phyloP scores from a whole-genome alignment of 2,113 vertebrate genomes.

The Pelvicachromis taeniatus region DNA sequence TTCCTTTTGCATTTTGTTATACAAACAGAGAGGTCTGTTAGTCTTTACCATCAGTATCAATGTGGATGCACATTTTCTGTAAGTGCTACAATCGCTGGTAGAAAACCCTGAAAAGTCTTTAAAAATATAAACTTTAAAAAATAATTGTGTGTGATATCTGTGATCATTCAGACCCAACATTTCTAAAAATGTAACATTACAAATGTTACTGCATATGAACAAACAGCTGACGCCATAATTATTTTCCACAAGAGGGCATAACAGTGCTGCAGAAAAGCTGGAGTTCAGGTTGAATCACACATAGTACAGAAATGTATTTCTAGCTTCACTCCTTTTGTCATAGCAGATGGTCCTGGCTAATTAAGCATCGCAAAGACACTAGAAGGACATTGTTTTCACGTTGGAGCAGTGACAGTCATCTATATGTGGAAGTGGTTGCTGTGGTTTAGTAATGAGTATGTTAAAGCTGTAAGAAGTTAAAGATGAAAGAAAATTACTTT shows the following conservation, averaged over 20 bases:
- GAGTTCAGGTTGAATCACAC: not conserved
- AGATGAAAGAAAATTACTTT: not conserved
- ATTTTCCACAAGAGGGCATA: constrained; percentile 40
- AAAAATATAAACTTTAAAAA: not conserved
- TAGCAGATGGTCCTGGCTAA: constrained; percentile 3
- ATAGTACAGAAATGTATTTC: not conserved
- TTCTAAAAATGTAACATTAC: not conserved
- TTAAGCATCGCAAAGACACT: not conserved
- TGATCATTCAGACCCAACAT: accelerated
- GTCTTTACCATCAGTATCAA: not conserved
- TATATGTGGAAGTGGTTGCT: not conserved
- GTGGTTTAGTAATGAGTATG: not conserved
- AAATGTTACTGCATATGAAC: not conserved
- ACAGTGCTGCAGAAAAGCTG: not conserved
- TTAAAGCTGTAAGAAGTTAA: not conserved
- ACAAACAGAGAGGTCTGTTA: not conserved
- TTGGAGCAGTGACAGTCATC: not conserved
- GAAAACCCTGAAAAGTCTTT: not conserved
- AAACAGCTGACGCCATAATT: not conserved
- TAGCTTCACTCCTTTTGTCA: not conserved
- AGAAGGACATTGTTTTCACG: not conserved
- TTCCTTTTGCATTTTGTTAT: not conserved
- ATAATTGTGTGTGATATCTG: not conserved
- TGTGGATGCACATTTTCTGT: accelerated
- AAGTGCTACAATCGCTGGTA: not conserved